Percentiles rank a stretch among this genome's conserved stretches.
Evolutionary conservation across 1,140 invertebrate species (phyloP).

Genomic region (Semibalanus balanoides): DNA sequence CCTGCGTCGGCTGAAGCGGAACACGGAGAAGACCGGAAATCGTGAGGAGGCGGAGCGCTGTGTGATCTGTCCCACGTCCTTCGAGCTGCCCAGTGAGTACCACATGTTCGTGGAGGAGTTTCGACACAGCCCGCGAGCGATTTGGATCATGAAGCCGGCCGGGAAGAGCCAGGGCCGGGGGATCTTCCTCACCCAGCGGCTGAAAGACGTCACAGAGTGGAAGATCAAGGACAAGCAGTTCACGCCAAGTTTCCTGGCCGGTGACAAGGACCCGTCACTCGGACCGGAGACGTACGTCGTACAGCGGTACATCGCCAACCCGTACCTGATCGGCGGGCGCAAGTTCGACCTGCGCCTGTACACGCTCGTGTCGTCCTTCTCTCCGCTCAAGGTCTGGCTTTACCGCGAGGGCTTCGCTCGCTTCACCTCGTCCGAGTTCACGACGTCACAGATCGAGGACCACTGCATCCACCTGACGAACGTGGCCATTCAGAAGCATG

Average conservation of each 20-base stretch:
- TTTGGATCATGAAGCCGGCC: conserved; percentile 96
- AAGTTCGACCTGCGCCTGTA: conserved; percentile 74
- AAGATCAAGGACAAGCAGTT: conserved; percentile 27
- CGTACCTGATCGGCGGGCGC: conserved; percentile 69
- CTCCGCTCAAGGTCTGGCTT: conserved; percentile 60
- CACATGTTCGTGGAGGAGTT: conserved; percentile 51
- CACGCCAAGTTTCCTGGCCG: conserved; percentile 42
- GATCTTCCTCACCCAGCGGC: conserved; percentile 64
- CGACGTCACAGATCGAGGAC: conserved; percentile 53
- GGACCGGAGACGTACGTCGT: conserved; percentile 82
- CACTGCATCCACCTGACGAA: conserved; percentile 78
- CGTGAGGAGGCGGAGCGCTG: conserved; percentile 66
- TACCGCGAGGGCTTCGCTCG: conserved; percentile 67
- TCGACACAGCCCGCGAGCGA: conserved; percentile 70
- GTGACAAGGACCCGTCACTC: conserved; percentile 44
- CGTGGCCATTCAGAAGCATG: conserved; percentile 75
- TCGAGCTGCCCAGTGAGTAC: conserved; percentile 67
- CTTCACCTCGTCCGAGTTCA: conserved; percentile 68
- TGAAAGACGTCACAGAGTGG: conserved; percentile 26
- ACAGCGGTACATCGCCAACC: conserved; percentile 69
- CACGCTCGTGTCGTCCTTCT: conserved; percentile 69
- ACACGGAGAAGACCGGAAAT: conserved; percentile 62
- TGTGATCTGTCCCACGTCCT: conserved; percentile 85
- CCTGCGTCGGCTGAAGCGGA: conserved; percentile 82
- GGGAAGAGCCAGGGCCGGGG: conserved; percentile 71